Conservation (phyloP, 2,113 vertebrate genomes). For the Pachypanchax playfairii region DNA sequence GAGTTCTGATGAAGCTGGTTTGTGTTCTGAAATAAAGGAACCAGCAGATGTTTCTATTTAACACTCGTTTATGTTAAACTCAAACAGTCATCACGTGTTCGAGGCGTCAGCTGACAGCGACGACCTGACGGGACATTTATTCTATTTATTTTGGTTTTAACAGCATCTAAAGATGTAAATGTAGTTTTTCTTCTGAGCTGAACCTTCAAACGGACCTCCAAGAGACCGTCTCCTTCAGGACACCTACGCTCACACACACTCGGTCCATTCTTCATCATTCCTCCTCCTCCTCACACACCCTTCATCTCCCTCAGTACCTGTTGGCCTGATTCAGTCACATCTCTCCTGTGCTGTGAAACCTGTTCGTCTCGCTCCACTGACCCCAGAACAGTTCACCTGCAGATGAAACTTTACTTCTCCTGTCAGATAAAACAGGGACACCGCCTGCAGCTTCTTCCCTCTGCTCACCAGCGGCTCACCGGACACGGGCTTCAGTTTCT, state of each 20-base stretch:
- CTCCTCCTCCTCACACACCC: not conserved
- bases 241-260: too few species aligned
- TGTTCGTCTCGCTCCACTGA: slow-evolving; percentile 31
- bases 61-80: too few species aligned
- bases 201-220: not conserved
- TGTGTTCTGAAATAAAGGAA: too few species aligned
- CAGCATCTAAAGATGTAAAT: too few species aligned
- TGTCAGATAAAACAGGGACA: slow-evolving; percentile 1
- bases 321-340: slow-evolving; percentile 32
- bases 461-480: too few species aligned
- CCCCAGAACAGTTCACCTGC: slow-evolving; percentile 5
- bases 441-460: not conserved
- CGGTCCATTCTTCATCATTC: not conserved
- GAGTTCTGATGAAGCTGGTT: too few species aligned
- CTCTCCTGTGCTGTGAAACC: slow-evolving; percentile 26
- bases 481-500: not conserved
- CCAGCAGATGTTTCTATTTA: too few species aligned
- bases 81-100: too few species aligned
- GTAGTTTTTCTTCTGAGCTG: too few species aligned
- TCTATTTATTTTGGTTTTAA: too few species aligned
- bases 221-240: not conserved
- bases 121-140: too few species aligned
- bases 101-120: too few species aligned
- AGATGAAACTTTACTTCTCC: slow-evolving; percentile 7
- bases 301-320: not conserved